Evolutionary conservation across 2,113 vertebrate species (phyloP).

Genomic region (Neolamprologus sp.): DNA sequence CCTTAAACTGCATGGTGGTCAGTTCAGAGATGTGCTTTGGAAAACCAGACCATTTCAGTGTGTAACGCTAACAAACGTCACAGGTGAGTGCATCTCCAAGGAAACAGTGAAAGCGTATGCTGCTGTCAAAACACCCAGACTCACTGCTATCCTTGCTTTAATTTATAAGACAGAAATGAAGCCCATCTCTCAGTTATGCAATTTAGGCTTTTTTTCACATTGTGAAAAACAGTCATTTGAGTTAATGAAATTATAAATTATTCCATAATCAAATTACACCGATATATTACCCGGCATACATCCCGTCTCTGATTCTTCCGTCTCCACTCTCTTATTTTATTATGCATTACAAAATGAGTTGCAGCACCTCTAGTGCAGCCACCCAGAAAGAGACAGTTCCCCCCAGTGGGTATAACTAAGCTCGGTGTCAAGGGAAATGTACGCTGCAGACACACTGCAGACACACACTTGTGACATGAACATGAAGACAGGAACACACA

Average conservation of each 20-base stretch:
- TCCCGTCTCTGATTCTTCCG: not conserved
- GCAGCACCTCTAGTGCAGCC: constrained; percentile 20
- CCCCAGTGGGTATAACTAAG: constrained; percentile 20
- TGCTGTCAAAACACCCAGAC: not conserved
- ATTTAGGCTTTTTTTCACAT: not conserved
- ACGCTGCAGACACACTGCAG: not conserved
- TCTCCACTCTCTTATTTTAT: constrained; percentile 1
- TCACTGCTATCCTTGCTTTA: not conserved
- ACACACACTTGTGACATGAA: not conserved
- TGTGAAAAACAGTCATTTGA: not conserved
- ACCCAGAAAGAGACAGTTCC: constrained; percentile 24
- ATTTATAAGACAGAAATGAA: not conserved
- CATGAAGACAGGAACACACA: not conserved
- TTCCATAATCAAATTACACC: not conserved
- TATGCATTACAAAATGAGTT: constrained; percentile 28
- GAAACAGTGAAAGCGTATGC: not conserved
- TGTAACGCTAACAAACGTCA: not conserved
- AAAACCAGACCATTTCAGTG: not conserved
- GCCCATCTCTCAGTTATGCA: not conserved
- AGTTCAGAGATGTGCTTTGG: not conserved
- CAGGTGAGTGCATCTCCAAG: not conserved
- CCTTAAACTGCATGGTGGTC: not conserved
- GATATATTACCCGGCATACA: not conserved
- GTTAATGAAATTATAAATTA: not conserved
- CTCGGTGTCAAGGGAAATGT: constrained; percentile 7